These are phyloP conservation scores for Amphilophus citrinellus DNA, from an alignment of 2,113 vertebrate genomes.

Conservation along the genomic window DNA sequence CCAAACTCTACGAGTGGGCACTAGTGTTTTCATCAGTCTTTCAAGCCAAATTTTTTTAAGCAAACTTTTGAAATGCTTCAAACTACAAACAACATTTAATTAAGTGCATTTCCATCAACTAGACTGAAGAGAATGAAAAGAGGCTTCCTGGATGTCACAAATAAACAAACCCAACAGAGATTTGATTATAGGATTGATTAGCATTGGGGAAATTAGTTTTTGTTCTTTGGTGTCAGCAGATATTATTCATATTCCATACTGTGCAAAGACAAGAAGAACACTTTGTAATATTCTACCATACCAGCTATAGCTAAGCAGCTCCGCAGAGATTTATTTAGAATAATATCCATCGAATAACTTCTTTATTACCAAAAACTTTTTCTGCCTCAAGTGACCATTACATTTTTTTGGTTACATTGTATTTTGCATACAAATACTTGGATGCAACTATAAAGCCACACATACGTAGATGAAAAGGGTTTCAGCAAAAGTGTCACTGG, in stretches of 20 bases:
- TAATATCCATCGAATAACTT: slow-evolving; percentile 14
- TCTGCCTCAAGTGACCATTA: neutral
- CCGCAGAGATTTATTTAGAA: slow-evolving; percentile 11
- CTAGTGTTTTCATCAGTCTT: slow-evolving; percentile 32
- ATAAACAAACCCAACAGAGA: slow-evolving; percentile 39
- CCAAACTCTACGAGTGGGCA: slow-evolving; percentile 50
- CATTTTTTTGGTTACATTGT: neutral
- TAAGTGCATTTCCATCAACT: slow-evolving; percentile 17
- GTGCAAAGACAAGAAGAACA: slow-evolving; percentile 11
- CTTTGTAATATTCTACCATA: neutral
- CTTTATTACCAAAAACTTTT: slow-evolving; percentile 9
- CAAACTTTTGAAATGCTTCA: slow-evolving; percentile 28
- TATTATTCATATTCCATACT: slow-evolving; percentile 19
- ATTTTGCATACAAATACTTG: neutral
- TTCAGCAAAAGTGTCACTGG: neutral
- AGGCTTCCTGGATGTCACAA: slow-evolving; percentile 39
- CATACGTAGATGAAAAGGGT: neutral
- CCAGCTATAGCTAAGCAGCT: neutral
- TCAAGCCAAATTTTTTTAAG: slow-evolving; percentile 28
- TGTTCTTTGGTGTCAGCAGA: slow-evolving; percentile 25
- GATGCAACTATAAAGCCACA: slow-evolving; percentile 5
- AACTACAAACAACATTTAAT: slow-evolving; percentile 28
- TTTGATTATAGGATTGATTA: slow-evolving; percentile 49
- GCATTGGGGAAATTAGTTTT: slow-evolving; percentile 28
- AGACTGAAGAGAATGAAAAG: slow-evolving; percentile 1